Evolutionary conservation across 2,888 invertebrate species (phyloP), one percentile per base, ranked within the genome.

Genomic region (Aproaerema taeniolella): DNA sequence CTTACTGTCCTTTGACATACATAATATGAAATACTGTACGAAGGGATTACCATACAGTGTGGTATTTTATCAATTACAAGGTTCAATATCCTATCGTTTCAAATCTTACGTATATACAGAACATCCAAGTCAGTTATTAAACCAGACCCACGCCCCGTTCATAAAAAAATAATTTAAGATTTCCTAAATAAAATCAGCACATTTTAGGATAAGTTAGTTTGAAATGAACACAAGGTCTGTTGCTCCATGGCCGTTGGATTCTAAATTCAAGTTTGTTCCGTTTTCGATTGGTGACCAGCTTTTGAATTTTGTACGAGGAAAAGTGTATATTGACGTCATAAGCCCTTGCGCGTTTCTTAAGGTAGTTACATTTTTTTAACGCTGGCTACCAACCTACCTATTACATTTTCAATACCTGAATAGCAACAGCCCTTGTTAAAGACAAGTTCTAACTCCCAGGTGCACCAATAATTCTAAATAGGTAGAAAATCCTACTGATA

Each of bases 101-200:
- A 60, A 67, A 59, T 58, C 67, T 69, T 75, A 77, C 73, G 72
- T 82, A 83, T 82, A 72, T 81, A 83, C 81, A 82, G 63, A 62
- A 65, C 61, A 70, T 61, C 57, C 59, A 52, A 64, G 62, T 69
- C 67, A 51, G 61, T 58, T 60, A n/a, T 60, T 57, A 46, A 57
- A 59, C 61, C 57, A 59, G 58, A 63, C 59, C 66, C 65, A 65
- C 58, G 72, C 69, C 77, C 77, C 61, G 61, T 68, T 67, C n/a
- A 69, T 73, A 75, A 74, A 74, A n/a, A 77, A 72, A 67, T 63
- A 67, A 61, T 68, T 70, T 61, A 65, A 74, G 61, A 50, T 67
- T 63, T 53, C 64, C 72, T 75, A 74, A 78, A 76, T 66, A 66
- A 73, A 72, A 70, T 67, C 61, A 58, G 64, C 61, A 67, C 66